Evolutionary conservation across 2,888 invertebrate species (phyloP).

Genomic region (Endotricha flammealis): DNA sequence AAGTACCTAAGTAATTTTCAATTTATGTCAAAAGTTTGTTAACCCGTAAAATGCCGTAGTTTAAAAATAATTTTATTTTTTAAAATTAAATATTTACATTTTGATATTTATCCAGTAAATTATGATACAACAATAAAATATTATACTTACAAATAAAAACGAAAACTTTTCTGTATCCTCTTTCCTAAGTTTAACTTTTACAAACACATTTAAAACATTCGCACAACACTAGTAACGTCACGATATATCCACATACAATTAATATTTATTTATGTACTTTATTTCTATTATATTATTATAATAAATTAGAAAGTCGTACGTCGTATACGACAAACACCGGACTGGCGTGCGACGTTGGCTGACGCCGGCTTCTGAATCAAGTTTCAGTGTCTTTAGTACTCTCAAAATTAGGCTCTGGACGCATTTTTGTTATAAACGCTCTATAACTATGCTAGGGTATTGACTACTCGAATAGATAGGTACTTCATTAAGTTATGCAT

Average conservation of each 20-base stretch:
- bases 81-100: too few species aligned
- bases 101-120: too few species aligned
- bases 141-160: not conserved
- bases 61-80: too few species aligned
- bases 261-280: not conserved
- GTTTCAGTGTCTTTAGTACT: not conserved
- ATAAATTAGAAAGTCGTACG: not conserved
- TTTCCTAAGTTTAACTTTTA: not conserved
- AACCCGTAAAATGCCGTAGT: too few species aligned
- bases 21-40: too few species aligned
- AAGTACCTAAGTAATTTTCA: too few species aligned
- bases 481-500: too few species aligned
- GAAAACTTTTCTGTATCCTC: not conserved
- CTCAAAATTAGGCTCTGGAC: not conserved
- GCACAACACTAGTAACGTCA: not conserved
- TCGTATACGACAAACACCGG: not conserved
- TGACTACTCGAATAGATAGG: too few species aligned
- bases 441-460: too few species aligned
- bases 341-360: not conserved
- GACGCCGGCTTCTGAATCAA: not conserved
- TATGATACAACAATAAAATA: not conserved
- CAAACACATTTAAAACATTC: not conserved
- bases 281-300: not conserved
- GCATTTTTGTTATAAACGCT: not conserved
- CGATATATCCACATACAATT: not conserved